Evolutionary conservation across 2,797 vertebrate genomes (phyloP).

Genomic region (Melopsittacus undulatus): DNA sequence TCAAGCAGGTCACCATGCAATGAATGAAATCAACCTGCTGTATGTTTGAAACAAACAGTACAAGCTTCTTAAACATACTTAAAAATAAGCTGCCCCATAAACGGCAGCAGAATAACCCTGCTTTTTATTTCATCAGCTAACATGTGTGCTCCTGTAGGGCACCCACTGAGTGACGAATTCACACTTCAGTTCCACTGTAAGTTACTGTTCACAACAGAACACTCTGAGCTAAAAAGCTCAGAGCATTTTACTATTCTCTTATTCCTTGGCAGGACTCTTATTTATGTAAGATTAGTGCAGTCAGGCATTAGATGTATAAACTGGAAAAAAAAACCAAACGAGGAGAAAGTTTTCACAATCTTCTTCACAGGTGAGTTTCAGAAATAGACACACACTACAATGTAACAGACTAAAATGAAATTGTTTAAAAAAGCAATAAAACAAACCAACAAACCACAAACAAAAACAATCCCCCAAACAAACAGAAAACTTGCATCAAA

Average conservation of each 20-base stretch:
- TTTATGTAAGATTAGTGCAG: slow-evolving; percentile 38
- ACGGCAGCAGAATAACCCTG: neutral
- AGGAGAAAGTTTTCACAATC: slow-evolving; percentile 33
- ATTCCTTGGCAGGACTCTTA: slow-evolving; percentile 17
- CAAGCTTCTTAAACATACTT: slow-evolving; percentile 21
- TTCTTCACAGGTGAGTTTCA: neutral
- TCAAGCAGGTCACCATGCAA: neutral
- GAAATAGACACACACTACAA: neutral
- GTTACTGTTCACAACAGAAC: neutral
- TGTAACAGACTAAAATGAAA: neutral
- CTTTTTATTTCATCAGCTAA: slow-evolving; percentile 18
- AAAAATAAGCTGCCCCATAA: neutral
- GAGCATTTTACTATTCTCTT: neutral
- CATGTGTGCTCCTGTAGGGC: neutral
- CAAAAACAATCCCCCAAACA: neutral
- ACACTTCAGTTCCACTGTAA: neutral
- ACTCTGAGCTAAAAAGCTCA: neutral
- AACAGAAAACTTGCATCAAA: neutral
- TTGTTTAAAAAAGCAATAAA: neutral
- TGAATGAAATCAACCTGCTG: neutral
- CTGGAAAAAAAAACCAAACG: slow-evolving; percentile 18
- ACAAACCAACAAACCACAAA: neutral
- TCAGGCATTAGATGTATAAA: slow-evolving; percentile 51
- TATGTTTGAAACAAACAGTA: neutral
- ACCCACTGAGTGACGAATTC: neutral